Conservation (phyloP, 2,888 invertebrate species). For the Thecocarcelia acutangulata region DNA sequence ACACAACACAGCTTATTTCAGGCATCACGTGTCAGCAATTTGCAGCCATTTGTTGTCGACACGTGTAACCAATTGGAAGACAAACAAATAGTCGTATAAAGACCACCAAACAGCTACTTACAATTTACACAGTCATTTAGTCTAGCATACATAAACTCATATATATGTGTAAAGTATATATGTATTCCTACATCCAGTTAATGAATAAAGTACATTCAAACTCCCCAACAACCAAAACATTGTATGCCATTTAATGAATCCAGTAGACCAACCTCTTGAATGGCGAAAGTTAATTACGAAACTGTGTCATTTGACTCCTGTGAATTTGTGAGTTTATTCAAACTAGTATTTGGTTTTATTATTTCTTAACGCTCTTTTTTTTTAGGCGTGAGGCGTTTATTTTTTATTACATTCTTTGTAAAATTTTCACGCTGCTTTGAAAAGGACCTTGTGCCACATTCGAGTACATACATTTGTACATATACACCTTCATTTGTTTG, state of each 20-base stretch:
- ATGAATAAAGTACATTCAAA: background rate
- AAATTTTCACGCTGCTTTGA: too few species aligned
- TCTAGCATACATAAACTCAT: background rate
- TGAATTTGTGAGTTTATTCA: too few species aligned
- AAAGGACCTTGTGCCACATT: background rate
- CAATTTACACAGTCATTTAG: slow-evolving; percentile 26
- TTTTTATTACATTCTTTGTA: slow-evolving; percentile 17
- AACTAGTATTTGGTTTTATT: slow-evolving; percentile 20
- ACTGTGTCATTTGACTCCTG: slow-evolving; percentile 60
- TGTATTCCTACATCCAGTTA: background rate
- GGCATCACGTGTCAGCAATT: slow-evolving; percentile 65
- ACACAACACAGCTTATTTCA: slow-evolving; percentile 42
- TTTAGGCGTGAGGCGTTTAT: slow-evolving; percentile 5
- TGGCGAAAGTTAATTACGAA: slow-evolving; percentile 66
- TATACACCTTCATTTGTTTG: slow-evolving; percentile 37
- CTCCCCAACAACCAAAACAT: slow-evolving; percentile 32
- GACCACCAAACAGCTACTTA: slow-evolving; percentile 11
- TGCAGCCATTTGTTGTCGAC: slow-evolving; percentile 61
- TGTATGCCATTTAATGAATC: slow-evolving; percentile 52
- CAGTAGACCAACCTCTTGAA: slow-evolving; percentile 34
- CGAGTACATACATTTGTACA: too few species aligned
- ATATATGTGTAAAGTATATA: background rate
- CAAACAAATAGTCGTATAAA: slow-evolving; percentile 24
- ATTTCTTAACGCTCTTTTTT: slow-evolving; percentile 32
- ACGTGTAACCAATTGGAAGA: slow-evolving; percentile 59